A percentile compares a stretch with the other conserved stretches of the same genome.
Evolutionary conservation across 2,797 vertebrate genomes (phyloP).

Genomic region (Rousettus madagascariensis): DNA sequence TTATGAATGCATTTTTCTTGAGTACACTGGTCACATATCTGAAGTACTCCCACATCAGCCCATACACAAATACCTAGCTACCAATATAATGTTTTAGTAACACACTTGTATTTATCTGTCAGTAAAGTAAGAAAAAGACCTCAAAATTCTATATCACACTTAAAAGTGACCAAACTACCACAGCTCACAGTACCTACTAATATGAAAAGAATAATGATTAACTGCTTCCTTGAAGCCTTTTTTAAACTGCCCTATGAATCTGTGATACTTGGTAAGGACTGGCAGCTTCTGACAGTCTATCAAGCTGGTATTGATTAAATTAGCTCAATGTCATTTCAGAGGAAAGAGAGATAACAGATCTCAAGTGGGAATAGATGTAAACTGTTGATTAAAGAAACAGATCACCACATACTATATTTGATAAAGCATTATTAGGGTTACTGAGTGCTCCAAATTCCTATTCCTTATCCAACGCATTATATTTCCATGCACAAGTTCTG

Average conservation of each 20-base stretch:
- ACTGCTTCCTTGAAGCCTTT: background rate
- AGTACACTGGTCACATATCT: background rate
- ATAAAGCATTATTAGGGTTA: conserved; percentile 2
- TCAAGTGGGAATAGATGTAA: background rate
- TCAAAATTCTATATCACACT: background rate
- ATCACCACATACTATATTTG: background rate
- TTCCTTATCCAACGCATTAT: background rate
- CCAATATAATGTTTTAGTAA: background rate
- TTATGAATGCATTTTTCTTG: background rate
- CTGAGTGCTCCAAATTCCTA: conserved; percentile 30
- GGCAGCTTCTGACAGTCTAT: background rate
- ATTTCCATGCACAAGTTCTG: conserved; percentile 7
- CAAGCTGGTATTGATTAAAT: background rate
- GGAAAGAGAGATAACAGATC: conserved; percentile 30
- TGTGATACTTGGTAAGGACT: conserved; percentile 3
- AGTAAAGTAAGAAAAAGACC: conserved; percentile 36
- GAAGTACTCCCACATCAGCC: background rate
- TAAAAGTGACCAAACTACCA: background rate
- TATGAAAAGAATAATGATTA: conserved; percentile 26
- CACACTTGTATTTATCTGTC: background rate
- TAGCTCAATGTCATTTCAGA: conserved; percentile 18
- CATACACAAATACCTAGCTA: background rate
- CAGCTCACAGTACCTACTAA: background rate
- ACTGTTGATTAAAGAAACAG: conserved; percentile 18
- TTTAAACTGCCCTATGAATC: background rate